Evolutionary conservation across 2,888 invertebrate species (phyloP).

Genomic region (Sycophila texana): DNA sequence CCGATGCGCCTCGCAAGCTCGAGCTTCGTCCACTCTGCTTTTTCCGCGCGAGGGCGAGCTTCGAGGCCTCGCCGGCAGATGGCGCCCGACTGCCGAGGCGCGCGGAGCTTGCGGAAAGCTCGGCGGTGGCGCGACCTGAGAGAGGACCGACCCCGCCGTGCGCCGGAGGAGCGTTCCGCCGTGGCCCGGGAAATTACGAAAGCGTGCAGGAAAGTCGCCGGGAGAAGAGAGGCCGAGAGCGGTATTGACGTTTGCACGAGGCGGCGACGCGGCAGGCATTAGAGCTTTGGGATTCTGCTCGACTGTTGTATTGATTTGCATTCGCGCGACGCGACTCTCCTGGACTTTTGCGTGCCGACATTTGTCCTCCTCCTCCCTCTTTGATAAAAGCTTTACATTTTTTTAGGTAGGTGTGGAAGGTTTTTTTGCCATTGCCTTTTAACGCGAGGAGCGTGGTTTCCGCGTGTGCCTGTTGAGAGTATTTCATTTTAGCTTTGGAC

Average conservation of each 20-base stretch:
- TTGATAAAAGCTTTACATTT: too few species aligned
- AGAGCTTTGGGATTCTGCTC: slow-evolving; percentile 26
- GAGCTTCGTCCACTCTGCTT: slow-evolving; percentile 11
- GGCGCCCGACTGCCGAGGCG: slow-evolving; percentile 4
- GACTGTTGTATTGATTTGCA: slow-evolving; percentile 40
- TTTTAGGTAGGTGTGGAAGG: too few species aligned
- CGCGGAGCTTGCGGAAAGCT: neutral
- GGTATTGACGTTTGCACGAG: slow-evolving; percentile 40
- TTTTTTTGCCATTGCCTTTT: too few species aligned
- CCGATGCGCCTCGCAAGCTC: slow-evolving; percentile 17
- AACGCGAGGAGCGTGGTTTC: too few species aligned
- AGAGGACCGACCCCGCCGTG: neutral
- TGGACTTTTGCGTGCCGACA: too few species aligned
- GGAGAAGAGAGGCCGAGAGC: neutral
- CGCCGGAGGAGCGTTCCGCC: too few species aligned
- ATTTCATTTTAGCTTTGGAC: too few species aligned
- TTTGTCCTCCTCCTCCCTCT: too few species aligned
- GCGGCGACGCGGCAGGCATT: slow-evolving; percentile 32
- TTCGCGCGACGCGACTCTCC: slow-evolving; percentile 5
- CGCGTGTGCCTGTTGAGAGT: too few species aligned
- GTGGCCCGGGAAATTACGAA: slow-evolving; percentile 49
- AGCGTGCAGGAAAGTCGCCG: neutral
- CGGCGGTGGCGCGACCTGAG: slow-evolving; percentile 18
- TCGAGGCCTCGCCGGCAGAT: neutral
- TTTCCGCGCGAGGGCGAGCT: neutral